phyloP scores from a whole-genome alignment of 2,797 vertebrate species.

The Sebastes diaconus region DNA sequence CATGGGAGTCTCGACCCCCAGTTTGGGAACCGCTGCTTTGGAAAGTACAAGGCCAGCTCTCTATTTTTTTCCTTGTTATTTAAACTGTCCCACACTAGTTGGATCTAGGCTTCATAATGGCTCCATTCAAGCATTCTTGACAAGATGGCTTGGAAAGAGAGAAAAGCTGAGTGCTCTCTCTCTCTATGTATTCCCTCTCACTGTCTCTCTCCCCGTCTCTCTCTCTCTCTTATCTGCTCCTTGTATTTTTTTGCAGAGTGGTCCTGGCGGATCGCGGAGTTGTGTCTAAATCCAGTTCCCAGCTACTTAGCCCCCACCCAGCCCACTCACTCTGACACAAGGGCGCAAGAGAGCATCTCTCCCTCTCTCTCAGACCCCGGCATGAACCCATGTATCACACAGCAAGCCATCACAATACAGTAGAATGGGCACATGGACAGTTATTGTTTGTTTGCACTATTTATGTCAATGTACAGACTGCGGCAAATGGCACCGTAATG shows the following conservation, averaged over 20 bases:
- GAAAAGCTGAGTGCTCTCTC: constrained; percentile 61
- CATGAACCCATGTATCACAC: constrained; percentile 65
- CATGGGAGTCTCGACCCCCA: neutral
- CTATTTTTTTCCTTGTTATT: constrained; percentile 34
- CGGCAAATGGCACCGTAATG: constrained; percentile 68
- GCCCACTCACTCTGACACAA: constrained; percentile 37
- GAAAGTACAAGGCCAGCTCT: constrained; percentile 7
- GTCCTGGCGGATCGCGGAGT: constrained; percentile 48
- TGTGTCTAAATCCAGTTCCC: constrained; percentile 66
- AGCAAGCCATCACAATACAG: constrained; percentile 59
- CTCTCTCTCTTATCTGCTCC: constrained; percentile 51
- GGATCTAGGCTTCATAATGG: constrained; percentile 62
- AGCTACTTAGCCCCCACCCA: constrained; percentile 57
- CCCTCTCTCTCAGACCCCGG: constrained; percentile 47
- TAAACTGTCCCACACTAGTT: constrained; percentile 53
- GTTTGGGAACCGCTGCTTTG: constrained; percentile 7
- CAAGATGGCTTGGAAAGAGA: constrained; percentile 54
- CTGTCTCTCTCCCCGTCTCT: constrained; percentile 6
- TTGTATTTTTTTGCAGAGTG: constrained; percentile 53
- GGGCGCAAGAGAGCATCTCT: constrained; percentile 37
- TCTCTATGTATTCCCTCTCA: neutral
- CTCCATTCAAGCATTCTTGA: constrained; percentile 70
- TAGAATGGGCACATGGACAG: constrained; percentile 55
- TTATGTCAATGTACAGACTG: constrained; percentile 66
- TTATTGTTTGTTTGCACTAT: constrained; percentile 76